Evolutionary conservation across 2,113 vertebrate species (phyloP).

Genomic region (Corythaixoides concolor): DNA sequence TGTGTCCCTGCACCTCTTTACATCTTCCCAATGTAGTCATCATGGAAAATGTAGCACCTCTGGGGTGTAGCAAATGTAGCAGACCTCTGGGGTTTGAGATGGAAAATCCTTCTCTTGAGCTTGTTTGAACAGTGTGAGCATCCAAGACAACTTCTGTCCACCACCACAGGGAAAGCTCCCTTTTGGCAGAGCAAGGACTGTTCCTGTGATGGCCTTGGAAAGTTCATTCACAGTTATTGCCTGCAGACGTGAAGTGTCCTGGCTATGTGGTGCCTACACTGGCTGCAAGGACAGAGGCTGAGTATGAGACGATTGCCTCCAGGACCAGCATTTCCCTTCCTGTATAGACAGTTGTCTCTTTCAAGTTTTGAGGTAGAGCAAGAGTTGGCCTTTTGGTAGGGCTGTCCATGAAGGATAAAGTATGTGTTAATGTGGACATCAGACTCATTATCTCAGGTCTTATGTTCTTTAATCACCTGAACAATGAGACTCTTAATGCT

Average conservation of each 20-base stretch:
- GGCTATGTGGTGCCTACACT: neutral
- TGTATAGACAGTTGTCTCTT: neutral
- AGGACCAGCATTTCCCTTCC: neutral
- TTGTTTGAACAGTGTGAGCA: neutral
- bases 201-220: neutral
- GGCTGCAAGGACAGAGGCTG: neutral
- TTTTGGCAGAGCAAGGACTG: neutral
- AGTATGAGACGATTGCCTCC: neutral
- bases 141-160: neutral
- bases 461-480: neutral
- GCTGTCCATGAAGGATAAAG: neutral
- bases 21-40: neutral
- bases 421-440: neutral
- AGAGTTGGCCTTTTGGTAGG: neutral
- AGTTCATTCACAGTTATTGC: neutral
- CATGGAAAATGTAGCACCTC: neutral
- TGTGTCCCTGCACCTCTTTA: neutral
- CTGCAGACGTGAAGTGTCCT: neutral
- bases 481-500: neutral
- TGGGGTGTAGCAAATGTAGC: too few relatives aligned
- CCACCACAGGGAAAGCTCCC: neutral
- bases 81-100: neutral
- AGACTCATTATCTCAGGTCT: neutral
- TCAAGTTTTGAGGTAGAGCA: neutral
- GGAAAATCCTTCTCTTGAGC: neutral